These are phyloP conservation scores for Peromyscus nudipes DNA, from an alignment of 2,797 vertebrate genomes.

Conservation along the genomic window DNA sequence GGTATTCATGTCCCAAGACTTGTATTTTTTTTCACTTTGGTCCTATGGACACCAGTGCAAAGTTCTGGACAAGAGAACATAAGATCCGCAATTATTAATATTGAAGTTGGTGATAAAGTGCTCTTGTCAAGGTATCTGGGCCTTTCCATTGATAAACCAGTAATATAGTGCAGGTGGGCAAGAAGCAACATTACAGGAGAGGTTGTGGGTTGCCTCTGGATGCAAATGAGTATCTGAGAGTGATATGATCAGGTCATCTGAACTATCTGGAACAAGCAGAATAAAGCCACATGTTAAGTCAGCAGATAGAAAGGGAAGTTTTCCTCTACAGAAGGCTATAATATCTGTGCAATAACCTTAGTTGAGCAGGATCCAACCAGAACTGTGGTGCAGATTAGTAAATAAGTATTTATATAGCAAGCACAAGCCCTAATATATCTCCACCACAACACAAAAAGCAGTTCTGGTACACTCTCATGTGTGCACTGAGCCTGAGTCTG, in stretches of 20 bases:
- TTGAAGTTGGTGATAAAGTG: conserved; percentile 10
- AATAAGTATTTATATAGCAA: background rate
- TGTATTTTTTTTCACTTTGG: background rate
- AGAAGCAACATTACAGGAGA: background rate
- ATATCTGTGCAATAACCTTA: background rate
- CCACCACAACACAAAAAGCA: background rate
- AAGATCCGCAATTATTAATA: background rate
- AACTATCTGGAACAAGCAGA: conserved; percentile 77
- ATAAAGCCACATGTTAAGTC: background rate
- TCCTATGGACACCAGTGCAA: background rate
- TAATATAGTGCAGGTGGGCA: conserved; percentile 12
- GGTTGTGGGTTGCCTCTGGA: background rate
- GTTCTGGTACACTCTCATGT: accelerated
- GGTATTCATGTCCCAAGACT: background rate
- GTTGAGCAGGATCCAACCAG: background rate
- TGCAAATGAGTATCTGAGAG: background rate
- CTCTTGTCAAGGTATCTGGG: accelerated
- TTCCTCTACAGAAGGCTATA: background rate
- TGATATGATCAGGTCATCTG: conserved; percentile 19
- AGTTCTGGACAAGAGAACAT: conserved; percentile 37
- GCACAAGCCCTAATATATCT: too few relatives aligned
- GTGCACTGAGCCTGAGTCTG: background rate
- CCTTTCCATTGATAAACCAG: background rate
- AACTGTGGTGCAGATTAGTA: background rate
- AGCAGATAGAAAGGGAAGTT: background rate